Base-by-base conservation (phyloP, 2,113 vertebrate species). In the Eulemur macaco region DNA sequence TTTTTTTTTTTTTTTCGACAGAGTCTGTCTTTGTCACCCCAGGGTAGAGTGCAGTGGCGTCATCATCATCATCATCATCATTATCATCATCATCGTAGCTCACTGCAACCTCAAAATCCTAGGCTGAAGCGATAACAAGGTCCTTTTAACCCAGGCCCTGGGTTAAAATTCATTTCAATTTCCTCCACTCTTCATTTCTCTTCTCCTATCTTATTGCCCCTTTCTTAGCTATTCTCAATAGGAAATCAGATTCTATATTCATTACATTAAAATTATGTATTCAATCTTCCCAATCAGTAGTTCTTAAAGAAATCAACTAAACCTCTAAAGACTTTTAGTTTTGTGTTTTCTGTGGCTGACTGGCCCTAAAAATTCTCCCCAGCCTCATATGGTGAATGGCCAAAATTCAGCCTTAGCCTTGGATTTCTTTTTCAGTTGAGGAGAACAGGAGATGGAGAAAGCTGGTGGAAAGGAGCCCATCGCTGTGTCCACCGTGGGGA, bases 401-500 rank as follows among this genome's bases (percentile, higher is more conserved):
- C 52, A 23, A n/a, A 42, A 42, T 96, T 69, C 47, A 88, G 47
- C 27, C 18, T 77, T 80, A 58, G 25, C 31, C 13, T 15, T 82
- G n/a, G 14, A 42, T 94, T 92, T 94, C 4, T 86, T 94, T 96
- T 95, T 66, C 94, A 96, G 91, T 27, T 88, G 52, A 91, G 21
- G 50, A 73, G 50, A 86, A 58, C 13, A 63, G 64, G 25, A 89
- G 45, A 97, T 97, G 97, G 76, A 94, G 76, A 71, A 93, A 77
- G 64, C 78, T 80, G 71, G 14, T 17, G 83, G 80, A 89, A 76
- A 39, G 76, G 47, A 39, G 8, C 29, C 64, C 63, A 37, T 14
- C 52, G 8, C 34, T 69, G 37, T 50, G 37, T 20, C 83, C 39
- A 29, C 47, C 5, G 3, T 8, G 81, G 23, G 89, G 37, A 58